These are phyloP conservation scores for Drosophila tsacasi DNA, from an alignment of 1,140 invertebrate genomes.

Conservation along the genomic window DNA sequence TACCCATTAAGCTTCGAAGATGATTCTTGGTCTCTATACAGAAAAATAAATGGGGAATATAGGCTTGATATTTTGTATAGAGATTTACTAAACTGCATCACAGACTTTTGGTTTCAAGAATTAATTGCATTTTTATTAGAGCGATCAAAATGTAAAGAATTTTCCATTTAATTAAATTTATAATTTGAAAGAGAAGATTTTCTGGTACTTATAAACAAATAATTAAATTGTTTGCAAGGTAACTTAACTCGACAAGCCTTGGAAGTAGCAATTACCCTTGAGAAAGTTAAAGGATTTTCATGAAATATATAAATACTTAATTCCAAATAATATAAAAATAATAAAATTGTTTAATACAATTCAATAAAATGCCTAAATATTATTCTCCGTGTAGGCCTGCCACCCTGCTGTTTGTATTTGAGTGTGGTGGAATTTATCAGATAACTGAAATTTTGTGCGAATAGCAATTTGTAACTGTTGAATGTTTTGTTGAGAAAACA, in stretches of 20 bases:
- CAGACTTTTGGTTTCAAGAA: background rate
- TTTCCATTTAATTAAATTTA: background rate
- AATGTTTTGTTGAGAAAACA: conserved; percentile 35
- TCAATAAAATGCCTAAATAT: background rate
- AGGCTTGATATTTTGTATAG: background rate
- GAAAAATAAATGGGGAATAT: background rate
- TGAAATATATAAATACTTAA: background rate
- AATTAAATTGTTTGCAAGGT: background rate
- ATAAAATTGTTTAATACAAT: background rate
- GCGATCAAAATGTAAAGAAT: background rate
- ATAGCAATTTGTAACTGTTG: conserved; percentile 73
- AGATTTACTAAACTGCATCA: background rate
- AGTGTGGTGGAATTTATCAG: conserved; percentile 60
- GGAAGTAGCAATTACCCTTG: background rate
- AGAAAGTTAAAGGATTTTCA: background rate
- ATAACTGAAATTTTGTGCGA: conserved; percentile 64
- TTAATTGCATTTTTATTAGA: background rate
- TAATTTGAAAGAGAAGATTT: background rate
- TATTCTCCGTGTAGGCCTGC: background rate
- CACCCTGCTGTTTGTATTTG: conserved; percentile 13
- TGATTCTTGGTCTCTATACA: conserved; percentile 6
- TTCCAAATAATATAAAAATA: background rate
- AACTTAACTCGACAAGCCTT: too few relatives aligned
- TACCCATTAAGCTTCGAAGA: conserved; percentile 7
- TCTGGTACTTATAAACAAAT: background rate